A percentile compares a stretch with the other conserved stretches of the same genome.
Evolutionary conservation across 2,888 invertebrate species (phyloP).

Genomic region (Trachelus stipa): DNA sequence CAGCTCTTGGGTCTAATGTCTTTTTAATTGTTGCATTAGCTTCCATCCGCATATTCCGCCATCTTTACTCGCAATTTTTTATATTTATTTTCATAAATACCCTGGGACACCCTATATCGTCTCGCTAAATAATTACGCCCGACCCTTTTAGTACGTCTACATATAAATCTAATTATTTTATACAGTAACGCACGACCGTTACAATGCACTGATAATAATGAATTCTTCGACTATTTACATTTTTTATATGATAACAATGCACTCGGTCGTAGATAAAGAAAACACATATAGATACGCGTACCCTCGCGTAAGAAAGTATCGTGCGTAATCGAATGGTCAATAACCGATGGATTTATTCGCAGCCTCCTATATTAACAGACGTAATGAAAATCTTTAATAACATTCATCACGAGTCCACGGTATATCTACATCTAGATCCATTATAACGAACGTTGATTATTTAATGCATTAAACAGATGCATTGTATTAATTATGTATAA

Average conservation of each 20-base stretch:
- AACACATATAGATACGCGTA: neutral
- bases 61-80: neutral
- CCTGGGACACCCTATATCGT: neutral
- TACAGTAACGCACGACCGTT: neutral
- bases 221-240: neutral
- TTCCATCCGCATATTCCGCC: neutral
- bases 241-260: neutral
- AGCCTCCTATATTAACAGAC: neutral
- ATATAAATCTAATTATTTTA: neutral
- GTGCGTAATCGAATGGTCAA: neutral
- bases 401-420: neutral
- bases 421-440: too few species aligned
- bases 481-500: neutral
- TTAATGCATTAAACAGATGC: too few species aligned
- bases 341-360: neutral
- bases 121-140: neutral
- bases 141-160: neutral
- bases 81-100: neutral
- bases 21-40: conserved; percentile 33
- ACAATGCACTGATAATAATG: neutral
- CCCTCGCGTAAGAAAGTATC: neutral
- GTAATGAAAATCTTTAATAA: neutral
- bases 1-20: conserved; percentile 39
- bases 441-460: too few species aligned
- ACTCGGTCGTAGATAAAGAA: neutral